Evolutionary conservation across 2,113 vertebrate species (phyloP), one percentile per base, ranked within the genome.

Genomic region (Bolborhynchus lineola): DNA sequence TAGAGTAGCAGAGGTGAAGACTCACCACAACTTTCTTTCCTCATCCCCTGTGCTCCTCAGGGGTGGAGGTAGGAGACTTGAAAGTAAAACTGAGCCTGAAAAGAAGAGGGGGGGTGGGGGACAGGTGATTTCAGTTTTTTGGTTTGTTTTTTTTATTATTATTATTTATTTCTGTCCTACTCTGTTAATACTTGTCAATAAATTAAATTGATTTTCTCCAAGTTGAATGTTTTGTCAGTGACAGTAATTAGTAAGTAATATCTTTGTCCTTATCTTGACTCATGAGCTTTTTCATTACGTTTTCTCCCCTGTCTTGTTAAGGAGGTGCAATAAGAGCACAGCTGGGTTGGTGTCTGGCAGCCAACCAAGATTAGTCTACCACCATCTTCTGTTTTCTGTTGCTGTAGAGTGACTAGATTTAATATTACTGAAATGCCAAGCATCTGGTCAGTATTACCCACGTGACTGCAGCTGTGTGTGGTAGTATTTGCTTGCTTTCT

Each of bases 401-500:
- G 77, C 42, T 47, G 23, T 28, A 33, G 52, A 68, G 16, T 52
- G n/a, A 35, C 53, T 69, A 33, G 25, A 72, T 29, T 49, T 29
- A 82, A 24, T 64, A 59, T 78, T 13, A 2, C 31, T 44, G 37
- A 75, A 79, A 44, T 33, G 13, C 25, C 16, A n/a, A 90, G 31
- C 42, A 53, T 25, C 74, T 81, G 33, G 4, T 29, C 72, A 21
- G 24, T 37, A 68, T 53, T 49, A 44, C 4, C 24, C 11, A 33
- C 0, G 0, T 18, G 67, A 13, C 26, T 10, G 5, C 8, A 49
- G 41, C 41, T 33, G 18, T n/a, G 35, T 1, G 1, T 47, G 26
- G 24, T 16, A 29, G 18, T 14, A 39, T 44, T 64, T 68, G 8
- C 23, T 62, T 44, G 24, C 50, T 44, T 44, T 14, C 33, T 37